Evolutionary conservation across 2,888 invertebrate genomes (phyloP), one percentile per base, ranked within the genome.

Genomic region (Mythimna impura): DNA sequence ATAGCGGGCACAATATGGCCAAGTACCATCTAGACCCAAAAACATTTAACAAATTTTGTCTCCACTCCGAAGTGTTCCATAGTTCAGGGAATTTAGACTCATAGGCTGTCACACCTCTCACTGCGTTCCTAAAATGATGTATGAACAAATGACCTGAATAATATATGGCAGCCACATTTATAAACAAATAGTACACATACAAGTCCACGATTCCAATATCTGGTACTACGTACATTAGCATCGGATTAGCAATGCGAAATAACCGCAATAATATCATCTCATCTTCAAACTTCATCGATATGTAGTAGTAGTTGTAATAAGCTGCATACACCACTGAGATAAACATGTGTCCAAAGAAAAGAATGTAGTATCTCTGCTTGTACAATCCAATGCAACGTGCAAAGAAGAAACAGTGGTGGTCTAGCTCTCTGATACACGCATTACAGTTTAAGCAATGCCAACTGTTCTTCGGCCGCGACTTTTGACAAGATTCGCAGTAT

Each of bases 361-460:
- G 96, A 10, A 98, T 89, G 89, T 98, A 99, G 91, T 97, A 99
- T 81, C 99, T 96, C 83, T 98, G 97, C 91, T 99, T 99, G 83
- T 96, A 92, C 86, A 98, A 97, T 20, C 99, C 99, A 69, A 99
- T 96, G 92, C 99, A 99, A 84, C 97, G 97, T 1, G 98, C 97
- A 1, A 98, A 97, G 91, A 99, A 98, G 77, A 97, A 97, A 89
- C 99, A 98, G 89, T 98, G 98, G 91, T 98, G 98, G 88, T 98
- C 99, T 77, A 99, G 96, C 87, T 97, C 97, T 7, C 97, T 88
- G 66, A 99, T 97, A 90, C 99, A 99, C 0, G 96, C 95, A 64
- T 98, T 96, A 92, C 99, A 99, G 0, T 94, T 96, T 50, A 95
- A 95, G 88, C 99, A 99, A 90, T 99, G 99, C 97, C 98, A 99